These are phyloP conservation scores for Latrodectus geometricus DNA, from an alignment of 1,140 invertebrate species.

Conservation along the genomic window DNA sequence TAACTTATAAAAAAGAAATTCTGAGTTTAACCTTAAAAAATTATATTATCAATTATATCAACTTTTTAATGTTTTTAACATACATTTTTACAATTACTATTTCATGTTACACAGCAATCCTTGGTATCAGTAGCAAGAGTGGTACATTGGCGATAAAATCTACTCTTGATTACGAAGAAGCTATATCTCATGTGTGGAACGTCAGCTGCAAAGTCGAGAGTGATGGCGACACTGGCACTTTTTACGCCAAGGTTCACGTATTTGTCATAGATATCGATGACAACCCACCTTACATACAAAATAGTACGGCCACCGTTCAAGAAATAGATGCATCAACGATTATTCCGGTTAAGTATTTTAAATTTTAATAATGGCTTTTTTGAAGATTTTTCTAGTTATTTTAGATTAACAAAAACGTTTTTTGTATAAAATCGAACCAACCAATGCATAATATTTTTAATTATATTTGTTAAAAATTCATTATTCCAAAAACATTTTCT, in stretches of 20 bases:
- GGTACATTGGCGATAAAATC: neutral
- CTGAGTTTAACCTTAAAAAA: too few relatives aligned
- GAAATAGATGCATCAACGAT: conserved; percentile 16
- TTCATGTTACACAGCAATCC: neutral
- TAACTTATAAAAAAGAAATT: too few relatives aligned
- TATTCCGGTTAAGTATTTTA: neutral
- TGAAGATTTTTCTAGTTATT: neutral
- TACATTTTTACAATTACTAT: too few relatives aligned
- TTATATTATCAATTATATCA: too few relatives aligned
- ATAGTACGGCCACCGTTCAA: neutral
- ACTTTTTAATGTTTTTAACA: too few relatives aligned
- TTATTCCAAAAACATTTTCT: neutral
- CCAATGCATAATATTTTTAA: neutral
- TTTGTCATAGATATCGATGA: conserved; percentile 40
- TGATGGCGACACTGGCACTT: neutral
- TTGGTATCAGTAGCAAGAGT: neutral
- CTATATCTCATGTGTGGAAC: conserved; percentile 2
- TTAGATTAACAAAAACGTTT: neutral
- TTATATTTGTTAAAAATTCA: neutral
- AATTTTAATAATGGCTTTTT: neutral
- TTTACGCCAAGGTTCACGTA: neutral
- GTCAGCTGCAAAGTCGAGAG: neutral
- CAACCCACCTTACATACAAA: conserved; percentile 39
- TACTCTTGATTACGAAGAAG: conserved; percentile 24
- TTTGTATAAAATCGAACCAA: neutral